Percentiles rank a stretch among this genome's conserved stretches.
Conservation (phyloP, 2,113 vertebrate species). For the Canis aureus region DNA sequence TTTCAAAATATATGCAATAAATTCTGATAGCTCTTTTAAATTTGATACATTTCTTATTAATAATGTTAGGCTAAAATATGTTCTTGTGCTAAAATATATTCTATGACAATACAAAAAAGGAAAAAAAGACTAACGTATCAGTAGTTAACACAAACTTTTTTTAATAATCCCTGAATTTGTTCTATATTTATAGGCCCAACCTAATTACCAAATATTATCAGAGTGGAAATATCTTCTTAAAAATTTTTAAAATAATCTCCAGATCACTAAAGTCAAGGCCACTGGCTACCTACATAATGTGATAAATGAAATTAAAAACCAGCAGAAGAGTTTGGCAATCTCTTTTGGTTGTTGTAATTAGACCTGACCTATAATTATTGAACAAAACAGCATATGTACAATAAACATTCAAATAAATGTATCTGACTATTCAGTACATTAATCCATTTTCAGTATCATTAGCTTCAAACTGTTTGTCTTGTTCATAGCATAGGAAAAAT, state of each 20-base stretch:
- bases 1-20: slow-evolving; percentile 60
- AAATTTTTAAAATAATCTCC: slow-evolving; percentile 46
- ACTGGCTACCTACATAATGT: slow-evolving; percentile 13
- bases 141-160: slow-evolving; percentile 75
- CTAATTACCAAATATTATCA: slow-evolving; percentile 72
- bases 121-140: slow-evolving; percentile 55
- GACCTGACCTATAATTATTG: slow-evolving; percentile 80
- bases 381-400: slow-evolving; percentile 77
- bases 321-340: slow-evolving; percentile 54
- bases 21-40: slow-evolving; percentile 39
- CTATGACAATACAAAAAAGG: slow-evolving; percentile 50
- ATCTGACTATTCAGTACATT: slow-evolving; percentile 65
- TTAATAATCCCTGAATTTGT: slow-evolving; percentile 76
- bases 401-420: slow-evolving; percentile 70
- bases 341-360: slow-evolving; percentile 71
- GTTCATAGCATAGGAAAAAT: slow-evolving; percentile 62
- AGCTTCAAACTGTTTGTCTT: slow-evolving; percentile 61
- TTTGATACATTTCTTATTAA: slow-evolving; percentile 53
- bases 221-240: slow-evolving; percentile 44
- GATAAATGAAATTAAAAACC: slow-evolving; percentile 49
- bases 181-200: slow-evolving; percentile 78
- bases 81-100: slow-evolving; percentile 68
- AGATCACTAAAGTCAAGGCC: slow-evolving; percentile 52
- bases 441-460: slow-evolving; percentile 64
- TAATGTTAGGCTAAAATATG: slow-evolving; percentile 65